Evolutionary conservation across 2,797 vertebrate genomes (phyloP).

Genomic region (Borostomias antarcticus): DNA sequence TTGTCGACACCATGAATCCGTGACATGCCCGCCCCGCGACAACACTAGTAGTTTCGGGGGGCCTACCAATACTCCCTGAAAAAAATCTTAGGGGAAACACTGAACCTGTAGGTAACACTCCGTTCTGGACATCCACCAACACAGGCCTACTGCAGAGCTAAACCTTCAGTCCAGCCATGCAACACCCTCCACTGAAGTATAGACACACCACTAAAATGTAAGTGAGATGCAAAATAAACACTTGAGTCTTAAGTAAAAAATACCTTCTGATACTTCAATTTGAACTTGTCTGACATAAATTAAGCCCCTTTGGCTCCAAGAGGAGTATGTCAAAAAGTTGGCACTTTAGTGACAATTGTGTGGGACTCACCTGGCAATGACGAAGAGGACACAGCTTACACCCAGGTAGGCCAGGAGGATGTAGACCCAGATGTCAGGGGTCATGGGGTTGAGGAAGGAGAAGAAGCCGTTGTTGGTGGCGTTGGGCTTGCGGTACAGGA

Average conservation of each 20-base stretch:
- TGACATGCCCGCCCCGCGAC: too few relatives aligned
- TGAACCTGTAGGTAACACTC: constrained; percentile 41
- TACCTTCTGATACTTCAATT: too few relatives aligned
- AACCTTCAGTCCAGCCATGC: background rate
- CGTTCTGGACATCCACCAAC: background rate
- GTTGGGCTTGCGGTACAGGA: constrained; percentile 94
- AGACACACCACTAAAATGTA: background rate
- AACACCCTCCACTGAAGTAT: background rate
- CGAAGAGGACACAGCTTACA: constrained; percentile 98
- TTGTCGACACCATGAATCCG: too few relatives aligned
- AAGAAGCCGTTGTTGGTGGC: constrained; percentile 95
- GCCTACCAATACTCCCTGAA: background rate
- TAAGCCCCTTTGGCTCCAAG: too few relatives aligned
- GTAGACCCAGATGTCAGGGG: constrained; percentile 99
- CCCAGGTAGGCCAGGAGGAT: constrained; percentile 96
- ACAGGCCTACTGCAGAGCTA: background rate
- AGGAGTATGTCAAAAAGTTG: too few relatives aligned
- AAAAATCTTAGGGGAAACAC: too few relatives aligned
- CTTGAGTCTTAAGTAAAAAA: too few relatives aligned
- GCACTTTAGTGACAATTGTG: too few relatives aligned
- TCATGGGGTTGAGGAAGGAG: constrained; percentile 97
- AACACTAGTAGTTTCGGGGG: too few relatives aligned
- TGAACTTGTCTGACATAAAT: too few relatives aligned
- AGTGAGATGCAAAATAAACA: background rate
- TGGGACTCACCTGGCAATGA: constrained; percentile 92